Evolutionary conservation across 2,888 invertebrate genomes (phyloP).

Genomic region (Rosalia funebris): DNA sequence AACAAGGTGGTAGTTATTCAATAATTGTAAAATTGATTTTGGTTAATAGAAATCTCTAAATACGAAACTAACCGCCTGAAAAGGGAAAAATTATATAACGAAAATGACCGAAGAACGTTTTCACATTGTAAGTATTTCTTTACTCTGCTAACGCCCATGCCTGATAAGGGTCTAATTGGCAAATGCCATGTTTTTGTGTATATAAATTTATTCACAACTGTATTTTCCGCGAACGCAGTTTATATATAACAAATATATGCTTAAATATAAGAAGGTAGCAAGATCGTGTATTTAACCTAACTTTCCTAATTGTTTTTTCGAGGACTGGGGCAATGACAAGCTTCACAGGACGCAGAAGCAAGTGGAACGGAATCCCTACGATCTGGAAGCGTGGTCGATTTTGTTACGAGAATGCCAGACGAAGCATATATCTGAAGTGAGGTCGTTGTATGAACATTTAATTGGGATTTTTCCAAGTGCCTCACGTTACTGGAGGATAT

Average conservation of each 20-base stretch:
- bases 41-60: too few species aligned
- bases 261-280: neutral
- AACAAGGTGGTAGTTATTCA: too few species aligned
- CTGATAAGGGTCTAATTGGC: too few species aligned
- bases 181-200: neutral
- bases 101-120: slow-evolving; percentile 20
- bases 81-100: too few species aligned
- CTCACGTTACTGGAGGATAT: slow-evolving; percentile 98
- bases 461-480: slow-evolving; percentile 94
- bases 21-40: too few species aligned
- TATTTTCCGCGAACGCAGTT: neutral
- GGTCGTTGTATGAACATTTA: slow-evolving; percentile 93
- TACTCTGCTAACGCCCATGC: too few species aligned
- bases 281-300: neutral
- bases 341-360: slow-evolving; percentile 84
- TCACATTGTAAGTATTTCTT: slow-evolving; percentile 17
- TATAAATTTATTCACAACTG: neutral
- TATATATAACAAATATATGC: neutral
- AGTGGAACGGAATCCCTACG: slow-evolving; percentile 89
- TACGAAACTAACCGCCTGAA: too few species aligned
- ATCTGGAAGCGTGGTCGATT: slow-evolving; percentile 98
- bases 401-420: slow-evolving; percentile 93
- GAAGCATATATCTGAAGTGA: slow-evolving; percentile 86
- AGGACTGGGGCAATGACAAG: slow-evolving; percentile 92
- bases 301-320: slow-evolving; percentile 12